Evolutionary conservation across 2,797 vertebrate genomes (phyloP), one percentile per base, ranked within the genome.

Genomic region (Chloroceryle inda): DNA sequence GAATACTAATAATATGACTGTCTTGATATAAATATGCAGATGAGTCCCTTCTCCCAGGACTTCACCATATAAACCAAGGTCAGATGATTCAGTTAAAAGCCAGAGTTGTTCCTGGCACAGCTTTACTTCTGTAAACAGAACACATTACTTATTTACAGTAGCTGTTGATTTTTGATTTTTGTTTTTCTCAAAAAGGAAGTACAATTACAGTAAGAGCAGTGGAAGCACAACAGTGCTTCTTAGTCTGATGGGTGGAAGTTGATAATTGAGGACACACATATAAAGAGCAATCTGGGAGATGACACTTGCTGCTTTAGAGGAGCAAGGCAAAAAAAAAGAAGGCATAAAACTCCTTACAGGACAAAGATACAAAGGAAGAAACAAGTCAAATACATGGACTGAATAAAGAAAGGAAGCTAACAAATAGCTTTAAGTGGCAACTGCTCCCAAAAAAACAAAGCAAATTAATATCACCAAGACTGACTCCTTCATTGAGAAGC

Each of bases 331-430:
- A 88, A 87, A 37, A 88, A 83, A 77, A 67, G n/a, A 87, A 85
- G 45, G 29, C 80, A 74, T 53, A 23, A 91, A 76, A 90, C 85
- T 75, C 49, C 69, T 40, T 35, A 37, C 4, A 83, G 68, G 24
- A 89, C 56, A 83, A 88, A 77, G 33, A 80, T 8, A 78, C 27
- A 71, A 74, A 85, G 33, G 45, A 87, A 85, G 61, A 94, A 89
- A 74, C 19, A 53, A 96, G 50, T 63, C 56, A 47, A 76, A 50
- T 79, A 49, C 33, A 80, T 29, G 20, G 37, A 33, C 44, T 63
- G 72, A 95, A 92, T 89, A 83, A 85, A 94, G 78, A 93, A 95
- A 94, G 44, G 23, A 91, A 80, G 58, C 68, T 95, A 89, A 92
- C 67, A 93, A 80, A 94, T 83, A 92, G 75, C 42, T 80, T 90